phyloP scores from a whole-genome alignment of 2,797 vertebrate genomes.

The Pangasius mekongensis region DNA sequence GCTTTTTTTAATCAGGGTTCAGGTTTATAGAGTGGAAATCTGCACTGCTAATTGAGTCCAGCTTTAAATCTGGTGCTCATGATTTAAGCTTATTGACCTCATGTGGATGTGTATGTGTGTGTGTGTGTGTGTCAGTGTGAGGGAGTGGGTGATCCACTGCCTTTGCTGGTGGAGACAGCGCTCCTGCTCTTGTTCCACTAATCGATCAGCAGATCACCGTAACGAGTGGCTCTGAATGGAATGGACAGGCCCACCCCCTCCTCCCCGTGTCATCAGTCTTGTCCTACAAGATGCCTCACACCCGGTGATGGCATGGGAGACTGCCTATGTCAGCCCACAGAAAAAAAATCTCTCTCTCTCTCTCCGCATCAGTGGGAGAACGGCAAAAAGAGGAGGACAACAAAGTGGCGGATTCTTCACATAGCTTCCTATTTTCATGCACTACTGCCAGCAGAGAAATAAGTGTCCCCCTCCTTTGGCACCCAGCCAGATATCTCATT shows the following conservation, averaged over 20 bases:
- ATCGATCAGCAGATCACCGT: slow-evolving; percentile 82
- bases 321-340: slow-evolving; percentile 70
- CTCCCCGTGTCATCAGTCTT: slow-evolving; percentile 82
- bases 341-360: slow-evolving; percentile 51
- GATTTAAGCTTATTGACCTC: slow-evolving; percentile 55
- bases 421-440: slow-evolving; percentile 85
- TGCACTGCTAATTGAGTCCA: slow-evolving; percentile 51
- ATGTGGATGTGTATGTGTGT: slow-evolving; percentile 36
- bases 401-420: slow-evolving; percentile 82
- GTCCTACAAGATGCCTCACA: slow-evolving; percentile 81
- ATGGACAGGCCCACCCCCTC: slow-evolving; percentile 66
- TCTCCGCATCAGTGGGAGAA: slow-evolving; percentile 68
- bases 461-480: slow-evolving; percentile 66
- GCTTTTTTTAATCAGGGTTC: slow-evolving; percentile 35
- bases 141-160: not conserved
- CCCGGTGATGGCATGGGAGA: slow-evolving; percentile 83
- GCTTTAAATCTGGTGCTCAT: slow-evolving; percentile 50
- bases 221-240: slow-evolving; percentile 74
- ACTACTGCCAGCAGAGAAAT: slow-evolving; percentile 76
- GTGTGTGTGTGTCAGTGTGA: slow-evolving; percentile 39
- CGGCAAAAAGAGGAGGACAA: slow-evolving; percentile 60
- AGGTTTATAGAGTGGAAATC: slow-evolving; percentile 53
- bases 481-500: slow-evolving; percentile 72
- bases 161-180: slow-evolving; percentile 63
- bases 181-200: slow-evolving; percentile 75